Evolutionary conservation across 2,113 vertebrate genomes (phyloP).

Genomic region (Genyomyrus donnyi): DNA sequence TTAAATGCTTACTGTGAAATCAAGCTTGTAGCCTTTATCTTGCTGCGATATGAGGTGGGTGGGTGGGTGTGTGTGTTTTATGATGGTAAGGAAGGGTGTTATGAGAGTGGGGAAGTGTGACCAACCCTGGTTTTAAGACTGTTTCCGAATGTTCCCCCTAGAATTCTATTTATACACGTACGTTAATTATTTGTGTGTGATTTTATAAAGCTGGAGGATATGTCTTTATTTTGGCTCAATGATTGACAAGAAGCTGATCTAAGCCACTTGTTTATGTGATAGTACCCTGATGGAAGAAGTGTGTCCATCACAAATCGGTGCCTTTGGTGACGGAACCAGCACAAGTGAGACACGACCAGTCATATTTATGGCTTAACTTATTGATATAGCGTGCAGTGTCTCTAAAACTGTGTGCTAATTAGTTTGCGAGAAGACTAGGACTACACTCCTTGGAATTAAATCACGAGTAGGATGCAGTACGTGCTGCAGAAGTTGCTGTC

Average conservation of each 20-base stretch:
- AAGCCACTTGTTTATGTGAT: neutral
- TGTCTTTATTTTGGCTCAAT: conserved; percentile 59
- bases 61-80: neutral
- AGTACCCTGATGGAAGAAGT: neutral
- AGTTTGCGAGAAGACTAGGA: neutral
- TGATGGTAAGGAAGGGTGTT: neutral
- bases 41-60: neutral
- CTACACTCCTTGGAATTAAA: neutral
- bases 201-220: conserved; percentile 48
- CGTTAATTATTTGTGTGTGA: neutral
- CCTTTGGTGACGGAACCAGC: conserved; percentile 49
- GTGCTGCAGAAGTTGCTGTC: neutral
- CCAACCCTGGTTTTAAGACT: neutral
- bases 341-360: neutral
- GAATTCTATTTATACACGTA: neutral
- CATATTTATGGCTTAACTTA: neutral
- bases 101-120: neutral
- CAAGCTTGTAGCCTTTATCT: neutral
- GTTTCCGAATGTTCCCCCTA: neutral
- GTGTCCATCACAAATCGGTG: conserved; percentile 59
- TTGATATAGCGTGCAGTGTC: neutral
- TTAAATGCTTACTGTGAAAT: conserved; percentile 18
- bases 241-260: conserved; percentile 23
- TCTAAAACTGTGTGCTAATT: neutral
- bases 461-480: neutral